Conservation (phyloP, 2,797 vertebrate genomes). For the Paedocypris micromegethes region DNA sequence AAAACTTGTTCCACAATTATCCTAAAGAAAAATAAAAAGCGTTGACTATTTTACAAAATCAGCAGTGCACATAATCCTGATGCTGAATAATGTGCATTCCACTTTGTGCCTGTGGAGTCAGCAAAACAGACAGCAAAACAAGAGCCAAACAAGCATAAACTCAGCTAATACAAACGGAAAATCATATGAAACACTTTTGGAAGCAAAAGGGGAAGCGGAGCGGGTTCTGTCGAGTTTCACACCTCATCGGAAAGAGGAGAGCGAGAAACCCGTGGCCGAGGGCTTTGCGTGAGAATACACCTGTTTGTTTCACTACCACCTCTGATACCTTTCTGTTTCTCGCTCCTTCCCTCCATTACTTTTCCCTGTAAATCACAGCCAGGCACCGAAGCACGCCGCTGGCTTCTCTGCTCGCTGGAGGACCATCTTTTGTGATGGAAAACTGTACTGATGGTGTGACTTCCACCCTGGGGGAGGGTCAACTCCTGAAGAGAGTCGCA, state of each 20-base stretch:
- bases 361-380: slow-evolving; percentile 24
- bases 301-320: slow-evolving; percentile 52
- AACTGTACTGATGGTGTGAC: slow-evolving; percentile 72
- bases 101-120: slow-evolving; percentile 29
- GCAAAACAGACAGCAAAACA: slow-evolving; percentile 14
- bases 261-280: slow-evolving; percentile 35
- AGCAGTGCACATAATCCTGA: slow-evolving; percentile 22
- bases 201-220: slow-evolving; percentile 46
- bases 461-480: slow-evolving; percentile 67
- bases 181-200: slow-evolving; percentile 47
- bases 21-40: slow-evolving; percentile 2
- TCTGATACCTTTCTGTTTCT: slow-evolving; percentile 2
- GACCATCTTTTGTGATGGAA: slow-evolving; percentile 66
- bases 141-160: slow-evolving; percentile 16
- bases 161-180: slow-evolving; percentile 37
- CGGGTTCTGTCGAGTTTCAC: slow-evolving; percentile 40
- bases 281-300: slow-evolving; percentile 38
- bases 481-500: slow-evolving; percentile 51
- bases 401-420: slow-evolving; percentile 56
- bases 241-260: slow-evolving; percentile 39
- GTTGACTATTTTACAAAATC: slow-evolving; percentile 14
- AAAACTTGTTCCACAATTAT: slow-evolving; percentile 15
- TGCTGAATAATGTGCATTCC: slow-evolving; percentile 33
- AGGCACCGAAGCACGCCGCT: slow-evolving; percentile 48
- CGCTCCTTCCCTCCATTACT: slow-evolving; percentile 1